A percentile compares a stretch with the other conserved stretches of the same genome.
phyloP scores from a whole-genome alignment of 2,797 vertebrate species.

The Gadopsis marmoratus region DNA sequence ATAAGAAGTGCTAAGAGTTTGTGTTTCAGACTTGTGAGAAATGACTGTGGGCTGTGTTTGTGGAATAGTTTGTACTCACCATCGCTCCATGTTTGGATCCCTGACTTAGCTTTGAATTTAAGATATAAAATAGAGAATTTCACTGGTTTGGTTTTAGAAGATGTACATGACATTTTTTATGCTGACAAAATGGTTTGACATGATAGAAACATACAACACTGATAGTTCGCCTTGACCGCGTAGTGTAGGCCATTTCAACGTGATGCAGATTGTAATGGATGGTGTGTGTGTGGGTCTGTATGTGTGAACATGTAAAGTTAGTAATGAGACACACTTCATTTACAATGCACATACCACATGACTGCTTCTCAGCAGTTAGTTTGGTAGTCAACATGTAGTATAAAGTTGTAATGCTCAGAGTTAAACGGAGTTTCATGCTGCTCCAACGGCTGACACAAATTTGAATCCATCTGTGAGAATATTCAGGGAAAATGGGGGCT shows the following conservation, averaged over 20 bases:
- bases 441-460: conserved; percentile 70
- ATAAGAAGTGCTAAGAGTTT: conserved; percentile 35
- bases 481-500: not conserved
- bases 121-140: conserved; percentile 90
- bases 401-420: conserved; percentile 31
- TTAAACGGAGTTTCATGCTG: conserved; percentile 71
- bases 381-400: conserved; percentile 42
- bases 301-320: conserved; percentile 56
- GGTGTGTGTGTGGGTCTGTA: conserved; percentile 32
- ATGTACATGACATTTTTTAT: conserved; percentile 67
- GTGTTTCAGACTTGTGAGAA: conserved; percentile 71
- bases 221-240: conserved; percentile 54
- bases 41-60: conserved; percentile 78
- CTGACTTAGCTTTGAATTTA: conserved; percentile 90
- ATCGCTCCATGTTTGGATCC: conserved; percentile 91
- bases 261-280: conserved; percentile 57
- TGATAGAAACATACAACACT: conserved; percentile 79
- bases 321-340: conserved; percentile 66
- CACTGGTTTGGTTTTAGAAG: conserved; percentile 80
- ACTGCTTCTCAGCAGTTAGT: conserved; percentile 63
- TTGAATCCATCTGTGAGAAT: conserved; percentile 45
- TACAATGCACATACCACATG: conserved; percentile 59
- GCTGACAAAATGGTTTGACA: conserved; percentile 74
- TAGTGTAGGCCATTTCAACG: conserved; percentile 59
- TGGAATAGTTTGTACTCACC: conserved; percentile 86